These are phyloP conservation scores for Ianthella basta DNA, from an alignment of 37 sponge, comb jelly and placozoan genomes.

Conservation along the genomic window DNA sequence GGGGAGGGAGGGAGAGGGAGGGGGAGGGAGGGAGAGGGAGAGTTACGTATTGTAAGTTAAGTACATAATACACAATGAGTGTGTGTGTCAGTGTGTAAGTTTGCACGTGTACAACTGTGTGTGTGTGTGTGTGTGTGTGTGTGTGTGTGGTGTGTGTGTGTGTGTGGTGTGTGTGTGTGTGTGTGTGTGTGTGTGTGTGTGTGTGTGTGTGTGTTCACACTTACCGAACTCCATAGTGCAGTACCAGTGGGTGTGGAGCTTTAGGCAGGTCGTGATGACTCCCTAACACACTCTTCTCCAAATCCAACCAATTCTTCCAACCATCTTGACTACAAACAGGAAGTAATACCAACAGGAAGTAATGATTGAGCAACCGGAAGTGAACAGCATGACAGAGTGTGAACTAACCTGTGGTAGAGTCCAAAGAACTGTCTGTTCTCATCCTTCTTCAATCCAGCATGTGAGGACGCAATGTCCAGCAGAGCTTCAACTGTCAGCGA, in stretches of 20 bases:
- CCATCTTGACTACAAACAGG: slow-evolving; percentile 33
- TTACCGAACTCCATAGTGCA: slow-evolving; percentile 65
- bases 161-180: too few relatives aligned
- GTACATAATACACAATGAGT: too few relatives aligned
- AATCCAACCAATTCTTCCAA: slow-evolving; percentile 83
- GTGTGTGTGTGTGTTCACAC: not conserved
- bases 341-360: not conserved
- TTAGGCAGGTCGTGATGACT: slow-evolving; percentile 81
- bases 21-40: too few relatives aligned
- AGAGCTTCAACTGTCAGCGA: slow-evolving; percentile 31
- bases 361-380: not conserved
- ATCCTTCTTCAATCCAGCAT: slow-evolving; percentile 38
- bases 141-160: too few relatives aligned
- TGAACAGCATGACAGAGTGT: not conserved
- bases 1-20: too few relatives aligned
- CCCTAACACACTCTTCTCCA: slow-evolving; percentile 72
- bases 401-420: not conserved
- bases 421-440: slow-evolving; percentile 42
- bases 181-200: too few relatives aligned
- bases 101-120: not conserved
- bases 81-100: too few relatives aligned
- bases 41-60: too few relatives aligned
- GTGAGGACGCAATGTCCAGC: slow-evolving; percentile 42
- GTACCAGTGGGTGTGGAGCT: slow-evolving; percentile 38
- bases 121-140: too few relatives aligned